These are phyloP conservation scores for Drosophila kambysellisi DNA, from an alignment of 2,888 invertebrate species.

Conservation along the genomic window DNA sequence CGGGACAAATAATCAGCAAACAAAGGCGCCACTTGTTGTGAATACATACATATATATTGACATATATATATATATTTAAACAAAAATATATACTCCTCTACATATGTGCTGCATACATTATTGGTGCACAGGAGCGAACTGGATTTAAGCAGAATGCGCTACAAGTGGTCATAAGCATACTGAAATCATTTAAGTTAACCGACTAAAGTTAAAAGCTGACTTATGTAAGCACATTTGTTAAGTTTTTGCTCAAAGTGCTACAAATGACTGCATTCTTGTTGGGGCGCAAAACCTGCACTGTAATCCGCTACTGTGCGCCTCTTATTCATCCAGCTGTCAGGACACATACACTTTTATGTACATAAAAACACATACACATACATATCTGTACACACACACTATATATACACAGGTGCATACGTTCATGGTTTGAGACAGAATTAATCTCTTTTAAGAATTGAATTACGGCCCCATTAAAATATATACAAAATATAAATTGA, in stretches of 20 bases:
- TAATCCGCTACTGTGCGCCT: constrained; percentile 23
- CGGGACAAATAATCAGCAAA: constrained; percentile 44
- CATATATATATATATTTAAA: constrained; percentile 14
- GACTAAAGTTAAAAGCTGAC: background rate
- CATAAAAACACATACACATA: background rate
- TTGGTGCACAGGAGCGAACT: constrained; percentile 5
- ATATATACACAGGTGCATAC: background rate
- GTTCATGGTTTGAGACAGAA: constrained; percentile 12
- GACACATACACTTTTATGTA: constrained; percentile 10
- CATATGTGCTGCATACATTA: background rate
- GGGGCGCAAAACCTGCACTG: background rate
- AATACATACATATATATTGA: background rate
- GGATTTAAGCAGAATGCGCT: background rate
- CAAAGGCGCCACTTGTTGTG: constrained; percentile 24
- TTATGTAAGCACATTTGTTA: background rate
- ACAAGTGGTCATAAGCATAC: background rate
- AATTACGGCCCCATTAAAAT: constrained; percentile 12
- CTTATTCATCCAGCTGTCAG: constrained; percentile 56
- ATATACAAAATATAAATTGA: constrained; percentile 22
- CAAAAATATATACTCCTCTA: constrained; percentile 13
- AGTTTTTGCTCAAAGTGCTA: background rate
- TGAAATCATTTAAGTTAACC: background rate
- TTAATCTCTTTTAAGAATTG: constrained; percentile 12
- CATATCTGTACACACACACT: background rate
- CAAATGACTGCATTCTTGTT: background rate